Conservation (phyloP, 2,113 vertebrate species). For the Sarotherodon lohbergeri region DNA sequence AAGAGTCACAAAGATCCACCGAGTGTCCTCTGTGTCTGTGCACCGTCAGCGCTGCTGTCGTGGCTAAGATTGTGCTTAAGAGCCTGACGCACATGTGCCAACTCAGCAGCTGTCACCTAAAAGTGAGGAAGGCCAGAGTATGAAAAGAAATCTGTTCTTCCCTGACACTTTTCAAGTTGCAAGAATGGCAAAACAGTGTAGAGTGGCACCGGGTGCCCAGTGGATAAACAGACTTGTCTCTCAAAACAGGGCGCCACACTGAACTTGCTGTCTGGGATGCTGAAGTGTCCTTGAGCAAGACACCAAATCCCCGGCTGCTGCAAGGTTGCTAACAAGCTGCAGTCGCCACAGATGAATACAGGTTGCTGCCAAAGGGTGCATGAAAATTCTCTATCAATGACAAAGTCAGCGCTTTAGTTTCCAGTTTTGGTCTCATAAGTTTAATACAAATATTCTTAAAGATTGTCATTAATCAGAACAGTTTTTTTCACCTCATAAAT, state of each 20-base stretch:
- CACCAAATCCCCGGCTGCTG: neutral
- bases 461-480: neutral
- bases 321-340: neutral
- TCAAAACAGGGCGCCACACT: neutral
- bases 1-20: constrained; percentile 29
- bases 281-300: constrained; percentile 29
- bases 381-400: neutral
- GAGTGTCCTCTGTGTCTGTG: constrained; percentile 35
- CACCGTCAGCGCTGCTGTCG: constrained; percentile 54
- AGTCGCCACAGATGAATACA: neutral
- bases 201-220: constrained; percentile 5
- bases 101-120: constrained; percentile 60
- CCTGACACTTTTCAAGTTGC: constrained; percentile 47
- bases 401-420: neutral
- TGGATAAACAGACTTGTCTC: constrained; percentile 23
- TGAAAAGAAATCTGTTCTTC: constrained; percentile 38
- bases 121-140: constrained; percentile 31
- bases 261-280: neutral
- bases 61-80: constrained; percentile 34
- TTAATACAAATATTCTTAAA: neutral
- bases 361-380: neutral
- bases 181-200: constrained; percentile 30
- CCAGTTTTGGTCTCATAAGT: neutral
- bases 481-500: neutral
- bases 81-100: constrained; percentile 43